phyloP scores from a whole-genome alignment of 2,113 vertebrate genomes.

The Pholis gunnellus region DNA sequence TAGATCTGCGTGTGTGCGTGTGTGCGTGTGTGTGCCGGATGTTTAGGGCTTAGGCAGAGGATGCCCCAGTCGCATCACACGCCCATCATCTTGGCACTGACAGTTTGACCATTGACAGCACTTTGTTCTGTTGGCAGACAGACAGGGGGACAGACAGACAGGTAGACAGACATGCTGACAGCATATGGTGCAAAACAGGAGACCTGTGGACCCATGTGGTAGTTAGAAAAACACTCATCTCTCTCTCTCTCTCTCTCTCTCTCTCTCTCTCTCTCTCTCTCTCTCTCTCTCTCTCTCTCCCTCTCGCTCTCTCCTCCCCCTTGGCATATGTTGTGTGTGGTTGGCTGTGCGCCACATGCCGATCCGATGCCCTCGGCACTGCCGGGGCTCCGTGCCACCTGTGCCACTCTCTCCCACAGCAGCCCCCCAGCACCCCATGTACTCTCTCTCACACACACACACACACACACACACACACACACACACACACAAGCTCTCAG shows the following conservation, averaged over 20 bases:
- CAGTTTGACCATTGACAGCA: slow-evolving; percentile 75
- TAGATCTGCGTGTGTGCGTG: neutral
- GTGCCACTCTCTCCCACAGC: slow-evolving; percentile 77
- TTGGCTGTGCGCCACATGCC: slow-evolving; percentile 84
- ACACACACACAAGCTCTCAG: slow-evolving; percentile 44
- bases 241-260: slow-evolving; percentile 6
- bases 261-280: slow-evolving; percentile 1
- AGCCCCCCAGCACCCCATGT: slow-evolving; percentile 35
- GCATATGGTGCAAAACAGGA: slow-evolving; percentile 76
- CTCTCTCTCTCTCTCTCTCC: slow-evolving; percentile 37
- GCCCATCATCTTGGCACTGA: slow-evolving; percentile 61
- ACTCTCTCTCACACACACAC: slow-evolving; percentile 1
- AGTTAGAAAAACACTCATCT: slow-evolving; percentile 63
- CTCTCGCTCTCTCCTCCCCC: slow-evolving; percentile 41
- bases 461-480: neutral
- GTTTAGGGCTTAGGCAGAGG: slow-evolving; percentile 35
- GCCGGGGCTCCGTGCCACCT: slow-evolving; percentile 81
- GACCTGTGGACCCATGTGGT: slow-evolving; percentile 78
- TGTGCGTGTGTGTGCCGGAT: slow-evolving; percentile 25
- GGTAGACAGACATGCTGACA: slow-evolving; percentile 69
- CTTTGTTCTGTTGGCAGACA: slow-evolving; percentile 66
- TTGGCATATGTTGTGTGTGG: slow-evolving; percentile 81
- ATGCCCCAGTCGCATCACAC: slow-evolving; percentile 39
- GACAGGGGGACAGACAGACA: slow-evolving; percentile 60
- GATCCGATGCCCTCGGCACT: slow-evolving; percentile 78